These are phyloP conservation scores for Pachyseris speciosa DNA, from an alignment of 64 coral and sea anemone species.

Conservation along the genomic window DNA sequence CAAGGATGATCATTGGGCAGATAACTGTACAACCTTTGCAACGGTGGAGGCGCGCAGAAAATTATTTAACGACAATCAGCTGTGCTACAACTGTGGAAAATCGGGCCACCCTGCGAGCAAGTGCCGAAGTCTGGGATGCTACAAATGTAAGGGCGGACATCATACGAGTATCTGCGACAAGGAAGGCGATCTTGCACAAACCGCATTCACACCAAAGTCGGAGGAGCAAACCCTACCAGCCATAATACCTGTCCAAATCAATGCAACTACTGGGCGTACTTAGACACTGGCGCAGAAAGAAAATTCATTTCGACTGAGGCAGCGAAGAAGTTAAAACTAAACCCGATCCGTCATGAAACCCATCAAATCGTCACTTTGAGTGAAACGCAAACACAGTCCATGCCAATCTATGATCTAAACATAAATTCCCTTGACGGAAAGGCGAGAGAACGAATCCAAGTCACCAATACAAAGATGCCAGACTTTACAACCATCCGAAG, in stretches of 20 bases:
- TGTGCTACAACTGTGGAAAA: slow-evolving; percentile 38
- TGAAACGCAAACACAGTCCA: slow-evolving; percentile 42
- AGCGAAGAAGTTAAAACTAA: slow-evolving; percentile 37
- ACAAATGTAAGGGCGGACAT: slow-evolving; percentile 59
- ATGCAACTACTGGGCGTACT: slow-evolving; percentile 43
- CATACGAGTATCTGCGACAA: slow-evolving; percentile 63
- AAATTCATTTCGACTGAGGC: slow-evolving; percentile 66
- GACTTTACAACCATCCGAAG: slow-evolving; percentile 58
- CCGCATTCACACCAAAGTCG: slow-evolving; percentile 18
- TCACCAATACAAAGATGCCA: slow-evolving; percentile 25
- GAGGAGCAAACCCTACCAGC: slow-evolving; percentile 35
- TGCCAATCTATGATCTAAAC: slow-evolving; percentile 37
- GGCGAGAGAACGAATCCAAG: slow-evolving; percentile 27
- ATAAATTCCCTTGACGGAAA: slow-evolving; percentile 52
- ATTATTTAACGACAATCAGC: no score
- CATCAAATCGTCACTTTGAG: slow-evolving; percentile 61
- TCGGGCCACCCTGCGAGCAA: not conserved
- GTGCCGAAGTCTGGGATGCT: slow-evolving; percentile 53
- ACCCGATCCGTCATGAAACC: slow-evolving; percentile 19
- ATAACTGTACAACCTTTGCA: no score
- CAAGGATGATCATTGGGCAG: no score
- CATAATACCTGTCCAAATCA: slow-evolving; percentile 41
- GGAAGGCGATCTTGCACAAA: not conserved
- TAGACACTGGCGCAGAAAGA: slow-evolving; percentile 61
- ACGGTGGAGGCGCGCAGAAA: no score